Evolutionary conservation across 2,113 vertebrate genomes (phyloP).

Genomic region (Siniperca chuatsi): DNA sequence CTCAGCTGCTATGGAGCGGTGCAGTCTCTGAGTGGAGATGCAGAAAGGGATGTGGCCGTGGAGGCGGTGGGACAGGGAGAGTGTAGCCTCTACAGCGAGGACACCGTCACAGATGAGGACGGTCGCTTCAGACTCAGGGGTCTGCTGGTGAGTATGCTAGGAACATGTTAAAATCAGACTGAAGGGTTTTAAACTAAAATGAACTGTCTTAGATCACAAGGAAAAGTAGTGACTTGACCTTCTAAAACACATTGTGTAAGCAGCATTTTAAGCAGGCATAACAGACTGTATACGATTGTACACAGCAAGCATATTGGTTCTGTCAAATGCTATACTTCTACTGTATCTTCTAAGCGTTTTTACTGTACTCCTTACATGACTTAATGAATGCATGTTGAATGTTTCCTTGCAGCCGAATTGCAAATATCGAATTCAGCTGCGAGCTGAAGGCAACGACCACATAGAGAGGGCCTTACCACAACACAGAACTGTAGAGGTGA

Average conservation of each 20-base stretch:
- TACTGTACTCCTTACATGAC: neutral
- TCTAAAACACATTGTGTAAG: neutral
- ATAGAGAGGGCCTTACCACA: conserved; percentile 95
- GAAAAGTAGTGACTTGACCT: neutral
- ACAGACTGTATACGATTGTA: neutral
- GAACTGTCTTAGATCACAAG: neutral
- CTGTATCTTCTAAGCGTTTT: neutral
- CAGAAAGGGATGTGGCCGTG: conserved; percentile 93
- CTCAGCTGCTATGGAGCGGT: conserved; percentile 94
- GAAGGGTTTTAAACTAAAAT: neutral
- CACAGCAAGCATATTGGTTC: neutral
- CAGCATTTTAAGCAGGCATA: neutral
- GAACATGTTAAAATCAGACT: neutral
- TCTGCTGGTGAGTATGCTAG: conserved; percentile 87
- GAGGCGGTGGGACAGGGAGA: conserved; percentile 94
- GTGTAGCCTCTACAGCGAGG: conserved; percentile 94
- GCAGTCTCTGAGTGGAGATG: conserved; percentile 94
- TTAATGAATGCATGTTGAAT: neutral
- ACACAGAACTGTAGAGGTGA: conserved; percentile 91
- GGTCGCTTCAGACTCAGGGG: conserved; percentile 95
- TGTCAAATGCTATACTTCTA: rapidly evolving
- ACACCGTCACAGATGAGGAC: conserved; percentile 95
- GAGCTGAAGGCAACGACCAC: conserved; percentile 96
- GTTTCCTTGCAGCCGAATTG: conserved; percentile 90
- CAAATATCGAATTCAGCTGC: conserved; percentile 93